Percentiles rank a stretch among this genome's conserved stretches.
These are phyloP conservation scores for Pharmacophagus antenor DNA, from an alignment of 2,888 invertebrate genomes.

Conservation along the genomic window DNA sequence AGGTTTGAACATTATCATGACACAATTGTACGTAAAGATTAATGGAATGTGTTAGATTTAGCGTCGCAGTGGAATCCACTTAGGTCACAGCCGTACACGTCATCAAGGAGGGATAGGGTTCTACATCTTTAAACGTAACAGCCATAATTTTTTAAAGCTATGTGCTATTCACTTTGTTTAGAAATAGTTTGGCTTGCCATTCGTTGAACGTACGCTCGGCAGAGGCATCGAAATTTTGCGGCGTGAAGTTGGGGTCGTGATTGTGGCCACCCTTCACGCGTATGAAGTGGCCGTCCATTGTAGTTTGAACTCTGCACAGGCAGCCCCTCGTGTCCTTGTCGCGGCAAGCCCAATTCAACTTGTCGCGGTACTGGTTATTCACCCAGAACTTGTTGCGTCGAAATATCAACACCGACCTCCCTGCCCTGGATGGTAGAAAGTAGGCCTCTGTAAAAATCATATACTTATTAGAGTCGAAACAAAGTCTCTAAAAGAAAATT, in stretches of 20 bases:
- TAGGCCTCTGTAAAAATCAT: conserved; percentile 58
- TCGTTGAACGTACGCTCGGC: conserved; percentile 44
- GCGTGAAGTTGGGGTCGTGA: conserved; percentile 68
- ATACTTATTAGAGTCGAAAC: not conserved
- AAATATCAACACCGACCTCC: conserved; percentile 73
- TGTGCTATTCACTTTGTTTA: conserved; percentile 35
- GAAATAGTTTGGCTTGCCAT: conserved; percentile 37
- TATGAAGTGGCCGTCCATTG: conserved; percentile 67
- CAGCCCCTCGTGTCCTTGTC: conserved; percentile 70
- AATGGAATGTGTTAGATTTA: not conserved
- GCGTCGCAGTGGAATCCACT: conserved; percentile 33
- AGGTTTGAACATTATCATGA: not conserved
- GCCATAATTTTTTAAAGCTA: not conserved
- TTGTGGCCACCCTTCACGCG: conserved; percentile 66
- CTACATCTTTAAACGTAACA: not conserved
- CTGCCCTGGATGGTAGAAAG: conserved; percentile 71
- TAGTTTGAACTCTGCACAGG: conserved; percentile 73
- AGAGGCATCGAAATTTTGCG: conserved; percentile 60
- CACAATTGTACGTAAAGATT: not conserved
- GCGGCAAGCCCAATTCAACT: conserved; percentile 74
- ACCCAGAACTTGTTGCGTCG: conserved; percentile 74
- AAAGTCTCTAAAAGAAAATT: not conserved
- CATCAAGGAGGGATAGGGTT: not conserved
- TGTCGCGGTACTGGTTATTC: conserved; percentile 71
- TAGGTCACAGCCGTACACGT: conserved; percentile 7